Evolutionary conservation across 2,888 invertebrate genomes (phyloP).

Genomic region (Sclerodermus sp.): DNA sequence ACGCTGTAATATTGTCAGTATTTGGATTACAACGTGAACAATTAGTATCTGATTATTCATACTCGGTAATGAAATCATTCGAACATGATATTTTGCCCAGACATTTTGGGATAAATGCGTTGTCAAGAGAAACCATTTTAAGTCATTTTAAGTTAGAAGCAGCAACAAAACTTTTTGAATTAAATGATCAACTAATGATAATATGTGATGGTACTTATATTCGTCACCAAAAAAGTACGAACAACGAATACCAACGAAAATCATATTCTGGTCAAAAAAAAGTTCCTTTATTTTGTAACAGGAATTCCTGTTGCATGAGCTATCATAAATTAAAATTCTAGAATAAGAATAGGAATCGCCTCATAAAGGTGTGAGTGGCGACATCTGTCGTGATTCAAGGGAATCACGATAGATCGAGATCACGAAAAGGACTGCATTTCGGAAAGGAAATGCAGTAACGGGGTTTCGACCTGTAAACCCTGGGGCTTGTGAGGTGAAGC

Average conservation of each 20-base stretch:
- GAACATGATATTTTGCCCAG: constrained; percentile 12
- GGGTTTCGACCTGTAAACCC: too few species aligned
- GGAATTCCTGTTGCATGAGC: too few species aligned
- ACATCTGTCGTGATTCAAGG: too few species aligned
- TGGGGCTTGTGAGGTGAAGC: too few species aligned
- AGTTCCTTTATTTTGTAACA: too few species aligned
- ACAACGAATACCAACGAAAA: constrained; percentile 9
- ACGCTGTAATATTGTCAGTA: constrained; percentile 7
- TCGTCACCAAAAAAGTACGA: constrained; percentile 9
- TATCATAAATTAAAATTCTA: too few species aligned
- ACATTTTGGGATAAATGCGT: constrained; percentile 4
- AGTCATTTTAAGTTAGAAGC: constrained; percentile 12
- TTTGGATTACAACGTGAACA: constrained; percentile 9
- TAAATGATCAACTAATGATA: constrained; percentile 3
- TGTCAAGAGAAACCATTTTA: constrained; percentile 9
- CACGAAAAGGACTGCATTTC: too few species aligned
- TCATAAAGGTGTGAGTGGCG: too few species aligned
- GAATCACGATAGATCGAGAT: too few species aligned
- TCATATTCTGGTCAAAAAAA: constrained; percentile 22
- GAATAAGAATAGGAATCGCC: too few species aligned
- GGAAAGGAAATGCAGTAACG: too few species aligned
- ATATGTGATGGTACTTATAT: constrained; percentile 11
- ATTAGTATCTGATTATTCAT: constrained; percentile 10
- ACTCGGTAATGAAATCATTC: constrained; percentile 12
- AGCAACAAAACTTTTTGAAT: constrained; percentile 2